Base-by-base conservation (phyloP, 2,888 invertebrate species). In the Cataglyphis cursor region DNA sequence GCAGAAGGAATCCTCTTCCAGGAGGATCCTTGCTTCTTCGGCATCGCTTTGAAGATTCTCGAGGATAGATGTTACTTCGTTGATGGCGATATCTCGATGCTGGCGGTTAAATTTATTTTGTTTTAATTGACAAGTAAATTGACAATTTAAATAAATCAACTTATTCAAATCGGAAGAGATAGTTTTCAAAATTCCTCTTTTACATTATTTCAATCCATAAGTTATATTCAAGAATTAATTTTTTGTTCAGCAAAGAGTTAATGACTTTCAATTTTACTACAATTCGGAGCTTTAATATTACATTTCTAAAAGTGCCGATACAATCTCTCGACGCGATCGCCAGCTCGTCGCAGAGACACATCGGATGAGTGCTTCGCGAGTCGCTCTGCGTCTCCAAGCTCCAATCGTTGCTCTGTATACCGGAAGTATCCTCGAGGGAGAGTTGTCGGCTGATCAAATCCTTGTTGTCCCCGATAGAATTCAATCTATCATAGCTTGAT, bases 1-100 rank as follows among this genome's bases (percentile, higher is more conserved):
- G 78, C 81, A 89, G 65, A 92, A 93, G 68, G 89, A 89, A 84
- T 93, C 92, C 73, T 92, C 92, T 72, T 93, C 92, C 18, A 92
- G 81, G 21, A 90, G 83, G 5, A 83, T 70, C 54, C 85, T 76
- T 5, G 88, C 88, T 21, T 83, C 89, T 5, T 87, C 86, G 0
- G 91, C 85, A 73, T 91, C 84, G 18, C 75, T 88, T 24, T 88
- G 86, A n/a, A 93, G 82, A 4, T 76, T 84, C 24, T 91, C 87
- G 0, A 93, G 86, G 9, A 93, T 89, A 38, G 93, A 91, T n/a
- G 87, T 90, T 2, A 90, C 90, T 65, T 91, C 90, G 64, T 91
- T 92, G 70, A 92, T 86, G 3, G 87, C 86, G 15, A 54, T 15
- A 61, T 72, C 48, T 68, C 83, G 82, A 41, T 61, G 48, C 88